Evolutionary conservation across 2,797 vertebrate species (phyloP).

Genomic region (Platalea minor): DNA sequence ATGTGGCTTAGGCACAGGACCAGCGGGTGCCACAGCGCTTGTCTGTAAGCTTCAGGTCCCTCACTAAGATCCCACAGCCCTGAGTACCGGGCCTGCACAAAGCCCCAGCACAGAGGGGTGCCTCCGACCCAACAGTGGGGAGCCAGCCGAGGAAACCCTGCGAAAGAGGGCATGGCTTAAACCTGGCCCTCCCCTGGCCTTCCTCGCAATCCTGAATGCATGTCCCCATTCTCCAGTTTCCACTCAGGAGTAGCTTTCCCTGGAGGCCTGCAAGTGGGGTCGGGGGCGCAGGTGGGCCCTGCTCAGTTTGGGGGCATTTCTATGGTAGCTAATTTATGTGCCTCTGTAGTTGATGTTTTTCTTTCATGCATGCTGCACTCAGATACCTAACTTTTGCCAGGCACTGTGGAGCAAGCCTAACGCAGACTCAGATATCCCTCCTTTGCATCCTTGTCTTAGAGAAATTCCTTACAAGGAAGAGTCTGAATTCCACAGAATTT

Average conservation of each 20-base stretch:
- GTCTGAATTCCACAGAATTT: neutral
- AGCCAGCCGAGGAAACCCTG: neutral
- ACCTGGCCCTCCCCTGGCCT: too few species aligned
- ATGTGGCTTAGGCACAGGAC: neutral
- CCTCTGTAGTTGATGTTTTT: neutral
- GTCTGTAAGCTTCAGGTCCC: neutral
- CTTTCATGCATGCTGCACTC: neutral
- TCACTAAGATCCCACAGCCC: too few species aligned
- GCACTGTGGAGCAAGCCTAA: neutral
- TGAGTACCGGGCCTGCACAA: rapidly evolving
- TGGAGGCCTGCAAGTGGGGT: rapidly evolving
- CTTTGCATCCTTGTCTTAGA: neutral
- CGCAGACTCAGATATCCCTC: neutral
- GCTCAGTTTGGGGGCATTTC: neutral
- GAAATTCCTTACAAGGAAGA: neutral
- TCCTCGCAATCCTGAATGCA: neutral
- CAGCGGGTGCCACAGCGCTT: neutral
- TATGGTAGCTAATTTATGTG: neutral
- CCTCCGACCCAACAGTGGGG: rapidly evolving
- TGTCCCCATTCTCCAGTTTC: neutral
- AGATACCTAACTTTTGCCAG: neutral
- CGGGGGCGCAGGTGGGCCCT: neutral
- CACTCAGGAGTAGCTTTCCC: neutral
- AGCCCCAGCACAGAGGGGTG: neutral
- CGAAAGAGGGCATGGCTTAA: neutral